Evolutionary conservation across 1,140 invertebrate genomes (phyloP).

Genomic region (Drosophila prosaltans): DNA sequence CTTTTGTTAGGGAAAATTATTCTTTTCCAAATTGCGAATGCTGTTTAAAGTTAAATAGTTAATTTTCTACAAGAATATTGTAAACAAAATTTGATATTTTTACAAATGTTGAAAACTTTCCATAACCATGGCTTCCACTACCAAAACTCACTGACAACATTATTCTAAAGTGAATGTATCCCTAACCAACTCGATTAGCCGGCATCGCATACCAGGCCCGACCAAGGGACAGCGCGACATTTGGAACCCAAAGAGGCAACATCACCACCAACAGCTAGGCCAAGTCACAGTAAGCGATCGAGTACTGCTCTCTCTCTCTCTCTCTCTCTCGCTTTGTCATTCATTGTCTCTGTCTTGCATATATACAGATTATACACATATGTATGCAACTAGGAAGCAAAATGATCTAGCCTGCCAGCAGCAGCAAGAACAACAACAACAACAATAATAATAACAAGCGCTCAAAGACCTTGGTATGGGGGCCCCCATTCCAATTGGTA

Average conservation of each 20-base stretch:
- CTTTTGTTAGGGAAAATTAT: background rate
- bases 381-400: conserved; percentile 78
- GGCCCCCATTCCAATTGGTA: conserved; percentile 52
- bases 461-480: conserved; percentile 74
- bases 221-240: conserved; percentile 76
- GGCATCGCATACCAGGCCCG: conserved; percentile 34
- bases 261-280: conserved; percentile 50
- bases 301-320: conserved; percentile 23
- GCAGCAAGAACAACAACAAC: conserved; percentile 51
- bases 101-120: background rate
- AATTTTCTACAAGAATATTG: no score
- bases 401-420: conserved; percentile 75
- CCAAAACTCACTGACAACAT: conserved; percentile 43
- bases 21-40: background rate
- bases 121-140: conserved; percentile 17
- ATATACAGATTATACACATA: conserved; percentile 27
- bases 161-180: conserved; percentile 58
- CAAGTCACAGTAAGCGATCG: conserved; percentile 49
- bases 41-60: background rate
- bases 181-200: conserved; percentile 53
- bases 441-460: conserved; percentile 44
- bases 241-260: conserved; percentile 35
- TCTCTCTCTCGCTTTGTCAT: conserved; percentile 30
- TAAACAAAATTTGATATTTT: background rate
- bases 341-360: conserved; percentile 54